Evolutionary conservation across 2,113 vertebrate species (phyloP).

Genomic region (Ptyas mucosa): DNA sequence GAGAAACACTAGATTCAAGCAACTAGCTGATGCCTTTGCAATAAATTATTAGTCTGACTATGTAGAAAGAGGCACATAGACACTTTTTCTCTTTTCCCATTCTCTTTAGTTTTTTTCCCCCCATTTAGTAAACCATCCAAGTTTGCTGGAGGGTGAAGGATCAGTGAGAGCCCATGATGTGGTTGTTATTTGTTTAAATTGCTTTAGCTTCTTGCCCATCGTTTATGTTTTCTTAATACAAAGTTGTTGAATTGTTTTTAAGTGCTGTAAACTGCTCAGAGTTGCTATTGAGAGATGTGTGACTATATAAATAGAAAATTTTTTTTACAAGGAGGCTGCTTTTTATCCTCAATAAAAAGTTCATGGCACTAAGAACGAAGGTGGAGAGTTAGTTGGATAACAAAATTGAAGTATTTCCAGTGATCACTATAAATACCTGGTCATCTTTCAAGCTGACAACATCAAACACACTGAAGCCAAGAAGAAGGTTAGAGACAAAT

Average conservation of each 20-base stretch:
- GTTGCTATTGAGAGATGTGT: not conserved
- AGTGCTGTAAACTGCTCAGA: not conserved
- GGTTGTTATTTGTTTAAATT: not conserved
- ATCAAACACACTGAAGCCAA: not conserved
- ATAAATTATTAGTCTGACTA: not conserved
- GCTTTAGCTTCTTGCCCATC: not conserved
- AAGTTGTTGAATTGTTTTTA: not conserved
- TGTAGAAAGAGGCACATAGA: not conserved
- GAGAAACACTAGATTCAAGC: not conserved
- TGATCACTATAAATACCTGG: not conserved
- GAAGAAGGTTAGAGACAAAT: not conserved
- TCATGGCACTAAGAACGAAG: conserved; percentile 32
- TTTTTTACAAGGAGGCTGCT: not conserved
- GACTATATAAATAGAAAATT: not conserved
- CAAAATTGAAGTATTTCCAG: not conserved
- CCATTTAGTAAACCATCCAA: conserved; percentile 21
- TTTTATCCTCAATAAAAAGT: not conserved
- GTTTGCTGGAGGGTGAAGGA: not conserved
- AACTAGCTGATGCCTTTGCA: not conserved
- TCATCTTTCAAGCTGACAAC: not conserved
- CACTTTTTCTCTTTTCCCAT: not conserved
- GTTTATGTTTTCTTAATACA: not conserved
- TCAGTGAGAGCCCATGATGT: not conserved
- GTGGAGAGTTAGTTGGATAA: not conserved
- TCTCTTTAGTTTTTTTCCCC: not conserved